Base-by-base conservation (phyloP, 2,888 invertebrate species). In the Unio delphinus region DNA sequence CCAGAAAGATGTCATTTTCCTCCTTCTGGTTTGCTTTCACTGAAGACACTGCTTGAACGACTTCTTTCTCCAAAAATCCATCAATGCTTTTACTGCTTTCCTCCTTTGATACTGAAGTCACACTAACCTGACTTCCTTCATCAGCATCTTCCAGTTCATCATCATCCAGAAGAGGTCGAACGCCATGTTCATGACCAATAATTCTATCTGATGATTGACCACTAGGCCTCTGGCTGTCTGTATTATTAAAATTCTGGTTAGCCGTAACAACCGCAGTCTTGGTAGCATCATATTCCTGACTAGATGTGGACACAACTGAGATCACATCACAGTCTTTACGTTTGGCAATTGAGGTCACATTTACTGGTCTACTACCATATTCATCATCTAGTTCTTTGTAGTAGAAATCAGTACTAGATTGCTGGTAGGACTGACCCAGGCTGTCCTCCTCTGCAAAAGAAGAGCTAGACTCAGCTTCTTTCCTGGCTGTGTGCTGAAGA, bases 181-280 rank as follows among this genome's bases (percentile, higher is more conserved):
- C 94, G 1, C 95, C 95, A 81, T 94, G 94, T 80, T 93, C 94
- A 87, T 94, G 94, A 0, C 94, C 93, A 8, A 94, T 93, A 74
- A 94, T 93, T 28, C 87, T 80, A 68, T 89, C 89, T 28, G 81
- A 74, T 28, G 61, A 67, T 18, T 73, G 70, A 20, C 73, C 65
- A 17, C 69, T 67, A 5, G 73, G 64, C 6, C 68, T 73, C 11
- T 70, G 70, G 26, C 61, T 45, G 15, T 73, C 75, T 8, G 63
- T 59, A 18, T 64, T 70, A 11, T 65, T 67, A 15, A 58, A 63
- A 55, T 67, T 58, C 18, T 63, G 65, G 26, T 67, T 68, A 4
- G 70, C 67, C 3, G 68, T 65, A 56, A 72, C 55, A 15, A 72
- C 68, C 30, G 74, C 70, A 61, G 72, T 72, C 58, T 75, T 75